Evolutionary conservation across 2,888 invertebrate species (phyloP).

Genomic region (Craniophora ligustri): DNA sequence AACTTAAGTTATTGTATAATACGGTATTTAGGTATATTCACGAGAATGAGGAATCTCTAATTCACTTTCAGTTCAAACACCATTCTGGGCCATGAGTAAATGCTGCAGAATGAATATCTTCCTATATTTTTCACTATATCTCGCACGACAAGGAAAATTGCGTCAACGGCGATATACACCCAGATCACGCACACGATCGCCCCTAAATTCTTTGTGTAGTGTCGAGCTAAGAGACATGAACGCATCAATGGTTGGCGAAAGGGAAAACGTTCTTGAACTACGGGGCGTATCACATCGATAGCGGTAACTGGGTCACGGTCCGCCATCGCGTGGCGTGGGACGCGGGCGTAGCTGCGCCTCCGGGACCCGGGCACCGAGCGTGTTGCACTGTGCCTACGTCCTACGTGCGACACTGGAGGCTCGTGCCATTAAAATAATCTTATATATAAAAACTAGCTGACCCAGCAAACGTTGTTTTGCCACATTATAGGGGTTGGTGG

Average conservation of each 20-base stretch:
- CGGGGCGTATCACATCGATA: constrained; percentile 75
- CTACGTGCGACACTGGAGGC: too few relatives aligned
- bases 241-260: constrained; percentile 73
- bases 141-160: constrained; percentile 14
- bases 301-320: constrained; percentile 79
- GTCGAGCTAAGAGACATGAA: constrained; percentile 45
- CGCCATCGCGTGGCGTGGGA: constrained; percentile 59
- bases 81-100: too few relatives aligned
- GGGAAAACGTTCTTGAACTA: constrained; percentile 77
- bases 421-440: too few relatives aligned
- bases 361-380: neutral
- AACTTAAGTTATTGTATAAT: too few relatives aligned
- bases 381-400: too few relatives aligned
- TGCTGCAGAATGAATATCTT: too few relatives aligned
- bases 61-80: too few relatives aligned
- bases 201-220: constrained; percentile 30
- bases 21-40: too few relatives aligned
- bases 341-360: constrained; percentile 41
- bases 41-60: too few relatives aligned
- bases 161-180: constrained; percentile 6
- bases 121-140: neutral
- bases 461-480: too few relatives aligned
- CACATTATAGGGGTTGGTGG: too few relatives aligned
- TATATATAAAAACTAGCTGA: too few relatives aligned
- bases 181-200: constrained; percentile 30